phyloP scores from a whole-genome alignment of 2,888 invertebrate genomes.

The Apodemia zela region DNA sequence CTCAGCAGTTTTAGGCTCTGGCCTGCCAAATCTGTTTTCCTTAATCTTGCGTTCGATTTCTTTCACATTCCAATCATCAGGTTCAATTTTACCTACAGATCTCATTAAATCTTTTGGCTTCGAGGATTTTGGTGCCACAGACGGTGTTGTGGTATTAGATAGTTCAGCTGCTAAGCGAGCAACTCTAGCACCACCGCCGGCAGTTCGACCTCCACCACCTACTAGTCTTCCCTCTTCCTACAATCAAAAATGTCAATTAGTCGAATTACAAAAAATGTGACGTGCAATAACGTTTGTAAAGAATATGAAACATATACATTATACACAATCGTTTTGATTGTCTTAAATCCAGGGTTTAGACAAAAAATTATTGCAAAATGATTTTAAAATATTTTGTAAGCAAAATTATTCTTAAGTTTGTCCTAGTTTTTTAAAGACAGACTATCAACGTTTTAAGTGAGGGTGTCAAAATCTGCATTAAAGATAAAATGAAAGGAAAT shows the following conservation, averaged over 20 bases:
- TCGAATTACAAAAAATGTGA: too few species aligned
- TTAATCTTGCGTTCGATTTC: slow-evolving; percentile 94
- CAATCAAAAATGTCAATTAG: slow-evolving; percentile 20
- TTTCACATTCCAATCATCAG: slow-evolving; percentile 94
- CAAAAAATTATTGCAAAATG: too few species aligned
- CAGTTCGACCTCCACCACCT: slow-evolving; percentile 51
- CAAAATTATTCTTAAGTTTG: too few species aligned
- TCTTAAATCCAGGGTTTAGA: too few species aligned
- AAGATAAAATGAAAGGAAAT: too few species aligned
- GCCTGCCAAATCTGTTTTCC: slow-evolving; percentile 86
- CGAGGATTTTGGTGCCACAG: slow-evolving; percentile 77
- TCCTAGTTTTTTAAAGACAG: too few species aligned
- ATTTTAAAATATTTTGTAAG: too few species aligned
- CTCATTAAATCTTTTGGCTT: slow-evolving; percentile 93
- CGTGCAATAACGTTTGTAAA: too few species aligned
- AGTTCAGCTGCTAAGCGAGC: slow-evolving; percentile 86
- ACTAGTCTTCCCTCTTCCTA: slow-evolving; percentile 66
- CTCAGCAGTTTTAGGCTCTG: slow-evolving; percentile 82
- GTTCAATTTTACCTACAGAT: slow-evolving; percentile 93
- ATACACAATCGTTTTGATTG: too few species aligned
- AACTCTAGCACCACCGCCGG: slow-evolving; percentile 58
- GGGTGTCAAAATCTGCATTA: too few species aligned
- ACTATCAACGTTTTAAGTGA: too few species aligned
- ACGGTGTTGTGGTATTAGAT: slow-evolving; percentile 76
- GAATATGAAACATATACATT: too few species aligned